phyloP scores from a whole-genome alignment of 2,113 vertebrate species.

The Eonycteris spelaea region DNA sequence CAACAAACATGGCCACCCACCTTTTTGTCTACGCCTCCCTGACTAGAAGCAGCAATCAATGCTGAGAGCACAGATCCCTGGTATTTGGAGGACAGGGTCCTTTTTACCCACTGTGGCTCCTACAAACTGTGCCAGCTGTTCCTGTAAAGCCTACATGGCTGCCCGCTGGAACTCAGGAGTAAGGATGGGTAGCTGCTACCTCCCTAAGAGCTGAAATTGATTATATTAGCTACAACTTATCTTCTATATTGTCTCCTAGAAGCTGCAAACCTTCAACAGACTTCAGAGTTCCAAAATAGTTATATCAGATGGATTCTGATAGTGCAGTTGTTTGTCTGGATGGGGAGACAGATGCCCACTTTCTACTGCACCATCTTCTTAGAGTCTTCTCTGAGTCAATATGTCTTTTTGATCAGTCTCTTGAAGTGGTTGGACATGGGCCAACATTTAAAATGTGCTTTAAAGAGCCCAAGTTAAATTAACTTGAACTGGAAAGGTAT shows the following conservation, averaged over 20 bases:
- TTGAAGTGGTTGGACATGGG: neutral
- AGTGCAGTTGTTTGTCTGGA: neutral
- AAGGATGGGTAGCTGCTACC: neutral
- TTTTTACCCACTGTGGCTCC: neutral
- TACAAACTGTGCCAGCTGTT: neutral
- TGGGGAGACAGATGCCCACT: neutral
- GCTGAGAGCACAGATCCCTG: neutral
- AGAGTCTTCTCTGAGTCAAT: neutral
- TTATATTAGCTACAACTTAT: neutral
- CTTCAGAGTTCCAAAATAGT: neutral
- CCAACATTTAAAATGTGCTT: neutral
- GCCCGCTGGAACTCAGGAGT: neutral
- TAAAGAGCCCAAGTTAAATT: neutral
- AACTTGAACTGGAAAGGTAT: neutral
- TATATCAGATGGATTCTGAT: neutral
- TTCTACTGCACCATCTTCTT: neutral
- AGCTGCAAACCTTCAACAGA: neutral
- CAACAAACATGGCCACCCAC: neutral
- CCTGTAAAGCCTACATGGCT: neutral
- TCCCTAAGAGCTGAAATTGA: neutral
- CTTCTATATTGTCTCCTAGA: neutral
- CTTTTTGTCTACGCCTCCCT: neutral
- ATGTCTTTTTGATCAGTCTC: neutral
- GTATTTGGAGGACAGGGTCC: neutral
- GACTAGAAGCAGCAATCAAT: neutral